phyloP scores from a whole-genome alignment of 1,140 invertebrate genomes.

The Lasioglossum albipes region DNA sequence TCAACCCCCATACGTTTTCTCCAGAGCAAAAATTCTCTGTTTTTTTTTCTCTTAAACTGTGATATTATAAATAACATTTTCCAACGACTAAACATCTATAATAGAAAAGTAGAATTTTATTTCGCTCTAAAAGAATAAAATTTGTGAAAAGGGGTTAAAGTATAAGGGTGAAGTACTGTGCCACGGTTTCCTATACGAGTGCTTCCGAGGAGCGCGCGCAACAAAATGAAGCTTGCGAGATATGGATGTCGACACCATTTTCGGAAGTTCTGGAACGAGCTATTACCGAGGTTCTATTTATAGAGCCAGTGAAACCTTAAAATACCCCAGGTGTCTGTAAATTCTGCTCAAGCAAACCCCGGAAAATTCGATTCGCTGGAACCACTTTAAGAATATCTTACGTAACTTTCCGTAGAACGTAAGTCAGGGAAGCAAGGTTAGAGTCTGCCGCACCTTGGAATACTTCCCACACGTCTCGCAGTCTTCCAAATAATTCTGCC shows the following conservation, averaged over 20 bases:
- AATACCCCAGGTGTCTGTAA: neutral
- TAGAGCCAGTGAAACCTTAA: neutral
- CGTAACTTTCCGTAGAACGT: constrained; percentile 2
- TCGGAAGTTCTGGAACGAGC: neutral
- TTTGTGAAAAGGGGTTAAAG: too few relatives aligned
- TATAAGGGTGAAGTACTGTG: too few relatives aligned
- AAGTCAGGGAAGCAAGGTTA: constrained; percentile 29
- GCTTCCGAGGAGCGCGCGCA: too few relatives aligned
- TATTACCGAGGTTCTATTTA: neutral
- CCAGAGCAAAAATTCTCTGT: too few relatives aligned
- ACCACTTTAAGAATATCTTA: constrained; percentile 32
- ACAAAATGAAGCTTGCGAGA: too few relatives aligned
- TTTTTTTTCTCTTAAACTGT: too few relatives aligned
- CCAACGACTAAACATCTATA: too few relatives aligned
- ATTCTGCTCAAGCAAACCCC: constrained; percentile 22
- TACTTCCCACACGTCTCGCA: constrained; percentile 6
- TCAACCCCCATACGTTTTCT: too few relatives aligned
- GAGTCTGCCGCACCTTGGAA: neutral
- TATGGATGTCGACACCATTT: neutral
- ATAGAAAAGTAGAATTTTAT: too few relatives aligned
- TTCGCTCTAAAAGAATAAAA: too few relatives aligned
- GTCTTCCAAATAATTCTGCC: constrained; percentile 24
- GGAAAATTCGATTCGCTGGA: constrained; percentile 31
- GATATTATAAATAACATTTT: too few relatives aligned
- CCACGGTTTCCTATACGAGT: too few relatives aligned